phyloP scores from a whole-genome alignment of 2,113 vertebrate genomes.

The Barnardius zonarius region DNA sequence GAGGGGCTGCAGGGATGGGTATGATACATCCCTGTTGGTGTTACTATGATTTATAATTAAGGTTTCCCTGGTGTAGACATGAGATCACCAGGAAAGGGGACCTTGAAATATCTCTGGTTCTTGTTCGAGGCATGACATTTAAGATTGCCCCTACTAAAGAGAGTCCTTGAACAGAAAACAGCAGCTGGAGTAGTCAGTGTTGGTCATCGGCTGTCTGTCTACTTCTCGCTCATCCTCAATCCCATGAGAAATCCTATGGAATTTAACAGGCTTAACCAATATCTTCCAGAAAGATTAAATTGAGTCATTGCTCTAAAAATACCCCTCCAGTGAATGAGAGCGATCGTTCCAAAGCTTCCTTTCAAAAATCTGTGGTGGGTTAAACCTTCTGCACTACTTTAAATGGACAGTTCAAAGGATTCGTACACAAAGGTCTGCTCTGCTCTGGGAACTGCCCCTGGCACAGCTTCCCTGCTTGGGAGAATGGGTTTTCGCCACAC shows the following conservation, averaged over 20 bases:
- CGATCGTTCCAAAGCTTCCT: neutral
- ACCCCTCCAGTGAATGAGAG: neutral
- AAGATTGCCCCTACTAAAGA: neutral
- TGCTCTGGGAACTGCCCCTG: neutral
- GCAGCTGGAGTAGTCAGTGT: neutral
- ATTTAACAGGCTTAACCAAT: conserved; percentile 29
- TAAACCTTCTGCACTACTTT: neutral
- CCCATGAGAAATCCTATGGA: conserved; percentile 27
- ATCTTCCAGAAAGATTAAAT: conserved; percentile 23
- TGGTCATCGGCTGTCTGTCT: conserved; percentile 31
- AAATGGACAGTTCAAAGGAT: neutral
- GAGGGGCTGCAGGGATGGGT: neutral
- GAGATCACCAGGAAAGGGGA: conserved; percentile 25
- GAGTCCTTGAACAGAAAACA: neutral
- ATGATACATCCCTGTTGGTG: neutral
- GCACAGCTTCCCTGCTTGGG: neutral
- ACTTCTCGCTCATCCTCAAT: neutral
- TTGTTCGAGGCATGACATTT: neutral
- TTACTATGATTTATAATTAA: conserved; percentile 33
- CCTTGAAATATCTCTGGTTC: conserved; percentile 31
- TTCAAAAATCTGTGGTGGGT: neutral
- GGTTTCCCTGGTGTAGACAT: conserved; percentile 2
- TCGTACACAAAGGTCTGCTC: neutral
- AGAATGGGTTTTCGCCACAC: neutral
- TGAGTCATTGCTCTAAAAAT: conserved; percentile 10